These are phyloP conservation scores for Bombyx mori DNA, from an alignment of 1,140 invertebrate genomes.

Conservation along the genomic window ASM3026992v2 NC_085124.1:8266501-8267000, in stretches of 20 bases:
- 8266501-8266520: too few relatives aligned
- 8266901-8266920: too few relatives aligned
- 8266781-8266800: constrained; percentile 62
- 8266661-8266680: constrained; percentile 19
- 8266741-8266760: constrained; percentile 9
- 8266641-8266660: constrained; percentile 23
- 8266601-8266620: constrained; percentile 7
- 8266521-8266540: too few relatives aligned
- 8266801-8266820: constrained; percentile 36
- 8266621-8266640: constrained; percentile 16
- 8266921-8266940: too few relatives aligned
- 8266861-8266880: constrained; percentile 4
- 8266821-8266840: constrained; percentile 25
- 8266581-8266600: constrained; percentile 1
- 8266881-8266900: too few relatives aligned
- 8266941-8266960: too few relatives aligned
- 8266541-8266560: neutral
- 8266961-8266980: too few relatives aligned
- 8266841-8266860: constrained; percentile 4
- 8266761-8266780: constrained; percentile 34
- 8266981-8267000: too few relatives aligned
- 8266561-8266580: neutral
- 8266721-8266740: constrained; percentile 8
- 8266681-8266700: constrained; percentile 3
- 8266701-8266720: constrained; percentile 3